Evolutionary conservation across 2,797 vertebrate genomes (phyloP), one percentile per base, ranked within the genome.

Genomic region (Sebastes umbrosus): DNA sequence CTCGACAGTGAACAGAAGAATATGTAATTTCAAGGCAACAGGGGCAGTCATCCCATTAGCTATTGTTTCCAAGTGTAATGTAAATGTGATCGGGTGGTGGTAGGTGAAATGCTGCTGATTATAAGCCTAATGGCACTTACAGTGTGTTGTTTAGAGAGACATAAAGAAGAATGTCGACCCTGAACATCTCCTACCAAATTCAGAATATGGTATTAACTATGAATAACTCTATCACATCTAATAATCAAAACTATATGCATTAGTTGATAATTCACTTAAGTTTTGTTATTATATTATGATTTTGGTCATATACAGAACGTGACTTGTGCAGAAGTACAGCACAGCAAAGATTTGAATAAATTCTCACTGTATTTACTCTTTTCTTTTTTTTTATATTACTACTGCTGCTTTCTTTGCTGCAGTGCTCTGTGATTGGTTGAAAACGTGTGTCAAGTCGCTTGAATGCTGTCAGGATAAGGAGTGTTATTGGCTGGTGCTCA

Each of bases 361-460:
- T 82, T 83, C 64, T 52, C 65, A 29, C 77, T 78, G 68, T 82
- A 76, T 88, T 90, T 69, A 75, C 50, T 67, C 29, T 72, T 63
- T 54, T 79, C 18, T 66, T 52, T 52, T 50, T 27, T 73, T 46
- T 67, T 34, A 72, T 84, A 70, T 77, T 80, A 79, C 87, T 79
- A 82, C 86, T 80, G 80, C 85, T 91, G 88, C 89, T 85, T 85
- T 87, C 88, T 93, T 90, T 94, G 92, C 94, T 94, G 95, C 94
- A 94, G 93, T 94, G 87, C 67, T 82, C 79, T 91, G 84, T 87
- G 94, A 96, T 95, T 95, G 93, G 95, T 67, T 77, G 63, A 87
- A 87, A 75, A 71, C 78, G 58, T 62, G 83, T 87, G 90, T 95
- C 93, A 91, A 93, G 89, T 94, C 89, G 88, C 84, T 91, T 87